These are phyloP conservation scores for Pagrus major DNA, from an alignment of 2,113 vertebrate species.

Conservation along the genomic window DNA sequence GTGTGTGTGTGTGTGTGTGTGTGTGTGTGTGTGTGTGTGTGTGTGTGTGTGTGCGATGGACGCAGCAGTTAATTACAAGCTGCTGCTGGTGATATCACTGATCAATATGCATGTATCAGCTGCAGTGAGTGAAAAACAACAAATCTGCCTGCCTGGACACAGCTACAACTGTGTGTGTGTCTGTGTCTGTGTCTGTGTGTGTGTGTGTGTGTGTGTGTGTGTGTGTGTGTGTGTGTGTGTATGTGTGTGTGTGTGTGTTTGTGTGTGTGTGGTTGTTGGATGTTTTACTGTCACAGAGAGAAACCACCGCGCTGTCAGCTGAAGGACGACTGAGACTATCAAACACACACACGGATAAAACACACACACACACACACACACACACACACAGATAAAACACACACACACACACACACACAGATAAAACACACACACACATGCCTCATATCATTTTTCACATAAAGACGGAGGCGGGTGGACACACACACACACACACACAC, in stretches of 20 bases:
- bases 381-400: conserved; percentile 1
- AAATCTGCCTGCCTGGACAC: neutral
- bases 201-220: conserved; percentile 10
- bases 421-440: neutral
- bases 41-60: neutral
- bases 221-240: neutral
- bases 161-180: neutral
- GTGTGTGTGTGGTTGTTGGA: conserved; percentile 10
- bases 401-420: neutral
- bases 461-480: neutral
- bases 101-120: conserved; percentile 18
- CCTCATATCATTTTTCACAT: conserved; percentile 7
- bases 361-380: neutral
- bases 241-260: neutral
- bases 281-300: conserved; percentile 27
- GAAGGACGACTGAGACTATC: conserved; percentile 11
- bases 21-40: too few relatives aligned
- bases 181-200: neutral
- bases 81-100: neutral
- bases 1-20: too few relatives aligned
- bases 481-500: conserved; percentile 11
- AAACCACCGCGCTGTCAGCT: conserved; percentile 23
- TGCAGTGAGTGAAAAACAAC: too few relatives aligned
- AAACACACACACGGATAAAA: conserved; percentile 1
- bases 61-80: conserved; percentile 1